A percentile compares a stretch with the other conserved stretches of the same genome.
Conservation (phyloP, 2,797 vertebrate species). For the Epinephelus coioides region DNA sequence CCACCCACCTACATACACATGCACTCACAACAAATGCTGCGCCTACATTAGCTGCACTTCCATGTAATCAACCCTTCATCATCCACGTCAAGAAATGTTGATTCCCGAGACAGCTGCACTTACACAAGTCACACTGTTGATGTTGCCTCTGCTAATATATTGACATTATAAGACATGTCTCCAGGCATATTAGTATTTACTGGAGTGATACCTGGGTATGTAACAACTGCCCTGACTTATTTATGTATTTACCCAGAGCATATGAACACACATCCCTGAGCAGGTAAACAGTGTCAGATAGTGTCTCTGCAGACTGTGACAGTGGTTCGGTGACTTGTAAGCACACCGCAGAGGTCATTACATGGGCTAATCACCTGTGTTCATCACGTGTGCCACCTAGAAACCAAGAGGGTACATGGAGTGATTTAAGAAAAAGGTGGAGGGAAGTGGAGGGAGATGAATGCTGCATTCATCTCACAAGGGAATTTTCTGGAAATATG, state of each 20-base stretch:
- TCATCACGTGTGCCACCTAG: slow-evolving; percentile 18
- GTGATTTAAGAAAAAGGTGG: slow-evolving; percentile 4
- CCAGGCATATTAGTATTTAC: neutral
- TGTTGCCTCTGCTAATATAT: neutral
- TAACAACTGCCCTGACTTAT: neutral
- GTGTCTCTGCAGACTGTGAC: neutral
- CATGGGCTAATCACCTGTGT: slow-evolving; percentile 44
- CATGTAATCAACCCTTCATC: slow-evolving; percentile 26
- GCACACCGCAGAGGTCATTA: slow-evolving; percentile 37
- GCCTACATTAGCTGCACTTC: slow-evolving; percentile 42
- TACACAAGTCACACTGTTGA: neutral
- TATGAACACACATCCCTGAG: neutral
- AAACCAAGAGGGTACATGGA: neutral
- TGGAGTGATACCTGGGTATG: neutral
- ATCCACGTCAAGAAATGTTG: slow-evolving; percentile 6
- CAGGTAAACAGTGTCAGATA: neutral
- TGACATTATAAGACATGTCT: neutral
- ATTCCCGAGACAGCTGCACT: neutral
- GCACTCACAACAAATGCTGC: slow-evolving; percentile 4
- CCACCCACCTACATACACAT: slow-evolving; percentile 1
- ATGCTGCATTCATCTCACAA: neutral
- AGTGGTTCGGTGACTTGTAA: slow-evolving; percentile 24
- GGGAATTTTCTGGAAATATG: neutral
- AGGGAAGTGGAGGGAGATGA: neutral
- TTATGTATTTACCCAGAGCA: slow-evolving; percentile 19